These are phyloP conservation scores for Orussus abietinus DNA, from an alignment of 1,140 invertebrate genomes.

Conservation along the genomic window DNA sequence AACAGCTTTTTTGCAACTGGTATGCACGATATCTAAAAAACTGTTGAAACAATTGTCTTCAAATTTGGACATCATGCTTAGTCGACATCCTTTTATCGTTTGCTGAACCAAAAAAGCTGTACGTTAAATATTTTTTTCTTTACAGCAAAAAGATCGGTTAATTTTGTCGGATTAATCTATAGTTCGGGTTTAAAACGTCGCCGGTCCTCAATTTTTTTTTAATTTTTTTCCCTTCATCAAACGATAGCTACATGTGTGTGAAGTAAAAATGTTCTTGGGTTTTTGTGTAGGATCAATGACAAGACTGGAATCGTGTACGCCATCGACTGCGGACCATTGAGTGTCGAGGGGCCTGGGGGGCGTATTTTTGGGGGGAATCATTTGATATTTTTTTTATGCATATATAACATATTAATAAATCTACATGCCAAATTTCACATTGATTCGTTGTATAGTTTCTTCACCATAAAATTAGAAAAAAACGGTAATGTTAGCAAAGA, in stretches of 20 bases:
- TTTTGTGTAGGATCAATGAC: too few relatives aligned
- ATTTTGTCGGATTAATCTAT: constrained; percentile 3
- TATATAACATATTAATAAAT: too few relatives aligned
- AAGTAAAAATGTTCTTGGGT: too few relatives aligned
- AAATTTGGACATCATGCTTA: constrained; percentile 9
- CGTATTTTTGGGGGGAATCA: too few relatives aligned
- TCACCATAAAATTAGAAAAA: too few relatives aligned
- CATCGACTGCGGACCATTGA: too few relatives aligned
- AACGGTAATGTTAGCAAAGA: too few relatives aligned
- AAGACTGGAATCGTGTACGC: too few relatives aligned
- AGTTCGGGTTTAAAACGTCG: constrained; percentile 8
- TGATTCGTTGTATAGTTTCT: too few relatives aligned
- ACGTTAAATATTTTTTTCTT: constrained; percentile 8
- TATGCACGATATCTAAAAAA: constrained; percentile 11
- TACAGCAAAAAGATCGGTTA: constrained; percentile 8
- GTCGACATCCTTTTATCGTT: constrained; percentile 8
- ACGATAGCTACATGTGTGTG: constrained; percentile 12
- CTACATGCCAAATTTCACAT: too few relatives aligned
- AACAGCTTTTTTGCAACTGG: constrained; percentile 12
- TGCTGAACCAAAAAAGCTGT: constrained; percentile 10
- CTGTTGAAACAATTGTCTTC: constrained; percentile 10
- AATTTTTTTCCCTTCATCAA: constrained; percentile 9
- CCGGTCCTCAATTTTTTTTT: not conserved
- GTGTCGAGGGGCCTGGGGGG: too few relatives aligned
- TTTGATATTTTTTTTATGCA: too few relatives aligned